Evolutionary conservation across 1,140 invertebrate species (phyloP).

Genomic region (Platyscapa corneri): DNA sequence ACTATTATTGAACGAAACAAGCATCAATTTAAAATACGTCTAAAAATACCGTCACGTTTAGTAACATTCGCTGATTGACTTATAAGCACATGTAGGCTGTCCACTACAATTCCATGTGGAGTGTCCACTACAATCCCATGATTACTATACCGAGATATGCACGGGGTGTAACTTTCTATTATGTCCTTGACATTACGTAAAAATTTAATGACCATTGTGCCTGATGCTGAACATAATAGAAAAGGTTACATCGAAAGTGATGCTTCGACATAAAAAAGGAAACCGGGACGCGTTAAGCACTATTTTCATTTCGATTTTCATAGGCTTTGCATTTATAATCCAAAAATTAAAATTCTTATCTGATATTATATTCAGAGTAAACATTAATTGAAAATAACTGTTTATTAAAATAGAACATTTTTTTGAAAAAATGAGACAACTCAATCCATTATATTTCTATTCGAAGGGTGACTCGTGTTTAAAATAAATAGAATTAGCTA

Average conservation of each 20-base stretch:
- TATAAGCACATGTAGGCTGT: neutral
- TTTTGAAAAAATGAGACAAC: too few relatives aligned
- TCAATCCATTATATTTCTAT: too few relatives aligned
- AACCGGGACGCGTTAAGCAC: neutral
- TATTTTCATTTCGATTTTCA: neutral
- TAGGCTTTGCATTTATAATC: neutral
- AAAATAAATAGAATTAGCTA: too few relatives aligned
- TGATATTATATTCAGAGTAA: too few relatives aligned
- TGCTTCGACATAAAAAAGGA: neutral
- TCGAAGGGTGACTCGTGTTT: too few relatives aligned
- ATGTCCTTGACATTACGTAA: slow-evolving; percentile 54
- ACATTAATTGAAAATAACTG: too few relatives aligned
- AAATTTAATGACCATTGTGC: slow-evolving; percentile 35
- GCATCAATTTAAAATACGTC: neutral
- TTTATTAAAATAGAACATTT: too few relatives aligned
- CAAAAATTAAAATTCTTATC: neutral
- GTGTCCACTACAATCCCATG: slow-evolving; percentile 22
- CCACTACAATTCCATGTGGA: slow-evolving; percentile 24
- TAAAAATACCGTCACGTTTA: too few relatives aligned
- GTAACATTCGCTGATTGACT: neutral
- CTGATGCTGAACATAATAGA: slow-evolving; percentile 10
- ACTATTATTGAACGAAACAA: neutral
- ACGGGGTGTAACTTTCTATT: slow-evolving; percentile 46
- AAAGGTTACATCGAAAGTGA: slow-evolving; percentile 11
- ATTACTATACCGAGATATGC: neutral